Conservation (phyloP, 2,797 vertebrate species). For the Moxostoma hubbsi region DNA sequence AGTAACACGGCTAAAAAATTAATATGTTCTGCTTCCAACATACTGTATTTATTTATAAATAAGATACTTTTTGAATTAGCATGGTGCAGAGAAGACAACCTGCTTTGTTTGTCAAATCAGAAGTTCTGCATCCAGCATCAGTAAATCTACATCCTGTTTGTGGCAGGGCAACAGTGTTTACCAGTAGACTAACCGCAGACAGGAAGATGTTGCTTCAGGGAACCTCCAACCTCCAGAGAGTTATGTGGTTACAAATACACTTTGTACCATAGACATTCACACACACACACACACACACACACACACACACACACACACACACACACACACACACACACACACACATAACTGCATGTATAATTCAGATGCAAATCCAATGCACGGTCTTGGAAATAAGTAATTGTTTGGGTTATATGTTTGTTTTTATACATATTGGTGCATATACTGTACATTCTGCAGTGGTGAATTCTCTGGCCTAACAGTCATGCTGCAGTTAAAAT, state of each 20-base stretch:
- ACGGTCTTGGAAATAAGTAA: too few relatives aligned
- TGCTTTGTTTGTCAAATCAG: neutral
- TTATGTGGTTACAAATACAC: constrained; percentile 11
- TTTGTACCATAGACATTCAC: constrained; percentile 22
- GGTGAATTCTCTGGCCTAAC: too few relatives aligned
- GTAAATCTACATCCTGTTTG: constrained; percentile 46
- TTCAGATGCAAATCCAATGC: too few relatives aligned
- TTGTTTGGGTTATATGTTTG: too few relatives aligned
- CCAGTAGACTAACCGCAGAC: constrained; percentile 37
- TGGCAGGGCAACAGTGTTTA: constrained; percentile 34
- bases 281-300: too few relatives aligned
- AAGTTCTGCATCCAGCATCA: constrained; percentile 14
- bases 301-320: too few relatives aligned
- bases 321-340: constrained; percentile 8
- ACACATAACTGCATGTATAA: too few relatives aligned
- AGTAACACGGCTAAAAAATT: neutral
- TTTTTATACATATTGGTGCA: too few relatives aligned
- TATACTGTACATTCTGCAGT: too few relatives aligned
- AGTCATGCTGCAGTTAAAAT: too few relatives aligned
- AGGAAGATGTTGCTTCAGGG: constrained; percentile 36
- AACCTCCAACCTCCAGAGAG: constrained; percentile 23
- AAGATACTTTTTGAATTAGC: constrained; percentile 10
- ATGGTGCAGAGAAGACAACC: neutral
- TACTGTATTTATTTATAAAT: constrained; percentile 7
- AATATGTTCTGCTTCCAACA: neutral